Base-by-base conservation (phyloP, 2,888 invertebrate genomes). In the Orthosia gothica region DNA sequence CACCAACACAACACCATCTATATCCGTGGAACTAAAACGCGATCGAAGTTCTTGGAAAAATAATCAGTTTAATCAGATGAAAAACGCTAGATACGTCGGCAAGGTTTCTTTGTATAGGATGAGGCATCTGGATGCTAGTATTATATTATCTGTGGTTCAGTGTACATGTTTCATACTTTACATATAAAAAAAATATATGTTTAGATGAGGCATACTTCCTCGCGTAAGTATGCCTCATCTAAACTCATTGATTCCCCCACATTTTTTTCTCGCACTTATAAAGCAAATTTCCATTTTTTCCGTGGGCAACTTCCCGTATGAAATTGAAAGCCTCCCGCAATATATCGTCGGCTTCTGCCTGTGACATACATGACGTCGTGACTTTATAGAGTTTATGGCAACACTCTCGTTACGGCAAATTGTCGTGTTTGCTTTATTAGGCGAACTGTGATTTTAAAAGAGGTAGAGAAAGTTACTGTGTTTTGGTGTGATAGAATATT, bases 401-500 rank as follows among this genome's bases (percentile, higher is more conserved):
- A 69, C 68, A 71, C 68, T 72, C 75, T 78, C 72, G 77, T 86
- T 83, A 83, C 47, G 70, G 75, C 50, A 86, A 86, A 81, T 83
- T 83, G 81, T 78, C 81, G 72, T 66, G 81, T 83, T 86, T 72
- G 81, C 71, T 84, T 83, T 83, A 86, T 84, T 70, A 68, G 50
- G 49, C 49, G 47, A 57, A 50, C 70, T 59, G 13, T 59, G 73
- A 52, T 69, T 54, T 63, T 52, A 47, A 55, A 57, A 55, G 63
- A 32, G 49, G 26, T 63, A 49, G 67, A 12, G 55, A 15, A 45
- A n/a, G 23, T 57, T 64, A 20, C 15, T 58, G 49, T 80, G 59
- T 20, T 40, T 40, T 0, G 18, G 18, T 54, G 20, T n/a, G n/a
- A 18, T 20, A 15, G 15, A 72, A 79, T 59, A 54, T 68, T 45